phyloP scores from a whole-genome alignment of 2,113 vertebrate species.

The Ophiodon elongatus region DNA sequence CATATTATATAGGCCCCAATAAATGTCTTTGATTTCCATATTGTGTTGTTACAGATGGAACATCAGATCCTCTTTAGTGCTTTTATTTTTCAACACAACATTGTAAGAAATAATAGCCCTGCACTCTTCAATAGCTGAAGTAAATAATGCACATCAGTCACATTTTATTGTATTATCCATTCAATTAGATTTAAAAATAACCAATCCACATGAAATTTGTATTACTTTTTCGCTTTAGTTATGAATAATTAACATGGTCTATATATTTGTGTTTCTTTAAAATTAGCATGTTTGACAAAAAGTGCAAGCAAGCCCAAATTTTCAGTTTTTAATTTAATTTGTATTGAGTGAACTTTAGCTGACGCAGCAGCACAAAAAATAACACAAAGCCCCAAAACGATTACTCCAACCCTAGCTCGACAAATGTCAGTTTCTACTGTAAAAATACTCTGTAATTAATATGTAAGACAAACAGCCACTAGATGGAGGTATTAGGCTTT shows the following conservation, averaged over 20 bases:
- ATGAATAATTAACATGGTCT: background rate
- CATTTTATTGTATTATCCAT: background rate
- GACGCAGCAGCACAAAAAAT: background rate
- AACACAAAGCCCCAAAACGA: background rate
- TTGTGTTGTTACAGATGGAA: background rate
- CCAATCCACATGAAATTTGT: background rate
- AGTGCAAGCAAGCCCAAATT: background rate
- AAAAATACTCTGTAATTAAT: background rate
- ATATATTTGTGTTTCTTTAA: background rate
- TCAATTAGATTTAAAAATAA: background rate
- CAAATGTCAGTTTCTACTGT: too few species aligned
- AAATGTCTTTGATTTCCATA: background rate
- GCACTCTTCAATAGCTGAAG: background rate
- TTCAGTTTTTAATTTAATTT: background rate
- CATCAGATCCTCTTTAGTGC: background rate
- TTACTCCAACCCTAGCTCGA: background rate
- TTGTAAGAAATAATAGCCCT: background rate
- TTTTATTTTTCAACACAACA: background rate
- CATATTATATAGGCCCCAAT: background rate
- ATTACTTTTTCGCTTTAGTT: background rate
- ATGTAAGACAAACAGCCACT: slow-evolving; percentile 13
- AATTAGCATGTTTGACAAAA: background rate
- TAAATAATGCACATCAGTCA: background rate
- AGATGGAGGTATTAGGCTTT: slow-evolving; percentile 14
- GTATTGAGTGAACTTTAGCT: background rate